Conservation (phyloP, 2,888 invertebrate genomes). For the Unio pictorum region DNA sequence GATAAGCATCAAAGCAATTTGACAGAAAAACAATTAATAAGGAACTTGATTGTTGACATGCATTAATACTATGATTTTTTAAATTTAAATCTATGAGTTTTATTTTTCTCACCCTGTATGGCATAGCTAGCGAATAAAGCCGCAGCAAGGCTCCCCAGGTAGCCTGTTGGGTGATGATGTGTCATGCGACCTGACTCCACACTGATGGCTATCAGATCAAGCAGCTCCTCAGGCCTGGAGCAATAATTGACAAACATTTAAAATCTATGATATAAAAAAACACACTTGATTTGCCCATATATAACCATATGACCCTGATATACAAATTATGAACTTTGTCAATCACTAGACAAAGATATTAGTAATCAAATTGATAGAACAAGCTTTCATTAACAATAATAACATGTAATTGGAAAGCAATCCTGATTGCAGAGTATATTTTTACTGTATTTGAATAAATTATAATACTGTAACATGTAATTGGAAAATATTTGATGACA, state of each 20-base stretch:
- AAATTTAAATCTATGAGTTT: neutral
- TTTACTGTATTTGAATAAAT: too few relatives aligned
- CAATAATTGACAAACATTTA: neutral
- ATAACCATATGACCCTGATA: too few relatives aligned
- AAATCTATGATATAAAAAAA: neutral
- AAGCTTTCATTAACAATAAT: too few relatives aligned
- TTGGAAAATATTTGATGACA: too few relatives aligned
- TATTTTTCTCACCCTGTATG: conserved; percentile 52
- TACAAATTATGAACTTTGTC: too few relatives aligned
- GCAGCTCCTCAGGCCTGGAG: conserved; percentile 11
- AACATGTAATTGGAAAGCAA: too few relatives aligned
- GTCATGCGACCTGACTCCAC: conserved; percentile 69
- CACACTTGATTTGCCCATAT: too few relatives aligned
- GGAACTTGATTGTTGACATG: neutral
- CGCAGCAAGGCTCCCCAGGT: conserved; percentile 63
- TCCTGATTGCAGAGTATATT: too few relatives aligned
- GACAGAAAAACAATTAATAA: too few relatives aligned
- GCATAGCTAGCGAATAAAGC: conserved; percentile 67
- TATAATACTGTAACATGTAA: too few relatives aligned
- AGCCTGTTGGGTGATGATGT: conserved; percentile 68
- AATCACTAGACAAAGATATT: too few relatives aligned
- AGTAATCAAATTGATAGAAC: too few relatives aligned
- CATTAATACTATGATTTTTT: neutral
- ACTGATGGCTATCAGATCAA: conserved; percentile 62
- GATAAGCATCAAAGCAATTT: neutral